A percentile compares a stretch with the other conserved stretches of the same genome.
phyloP scores from a whole-genome alignment of 2,797 vertebrate species.

The Alcedo atthis region DNA sequence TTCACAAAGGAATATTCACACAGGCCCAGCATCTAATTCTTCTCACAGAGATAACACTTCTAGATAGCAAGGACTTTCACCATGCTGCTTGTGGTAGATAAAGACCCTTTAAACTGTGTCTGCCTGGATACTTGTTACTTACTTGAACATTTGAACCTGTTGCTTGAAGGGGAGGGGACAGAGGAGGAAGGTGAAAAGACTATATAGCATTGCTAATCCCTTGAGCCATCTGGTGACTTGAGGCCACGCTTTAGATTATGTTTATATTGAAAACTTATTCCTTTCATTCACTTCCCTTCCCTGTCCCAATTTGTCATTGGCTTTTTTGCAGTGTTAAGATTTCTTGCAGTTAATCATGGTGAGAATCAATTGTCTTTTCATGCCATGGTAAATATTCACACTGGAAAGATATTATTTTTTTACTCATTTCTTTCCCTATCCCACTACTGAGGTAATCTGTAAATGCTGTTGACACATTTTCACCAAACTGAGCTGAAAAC shows the following conservation, averaged over 20 bases:
- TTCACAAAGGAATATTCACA: not conserved
- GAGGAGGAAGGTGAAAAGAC: conserved; percentile 52
- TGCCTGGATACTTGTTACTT: not conserved
- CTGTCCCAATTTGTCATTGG: conserved; percentile 38
- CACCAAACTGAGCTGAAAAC: not conserved
- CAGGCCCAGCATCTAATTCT: not conserved
- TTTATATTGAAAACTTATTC: conserved; percentile 47
- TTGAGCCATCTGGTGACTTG: conserved; percentile 65
- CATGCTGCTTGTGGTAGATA: not conserved
- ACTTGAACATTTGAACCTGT: conserved; percentile 55
- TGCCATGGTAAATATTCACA: not conserved
- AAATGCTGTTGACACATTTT: not conserved
- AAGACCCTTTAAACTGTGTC: not conserved
- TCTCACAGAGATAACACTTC: not conserved
- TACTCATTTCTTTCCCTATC: not conserved
- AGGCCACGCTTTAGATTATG: conserved; percentile 30
- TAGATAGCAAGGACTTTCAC: not conserved
- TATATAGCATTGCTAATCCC: conserved; percentile 55
- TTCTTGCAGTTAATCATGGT: conserved; percentile 4
- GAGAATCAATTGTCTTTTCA: conserved; percentile 30
- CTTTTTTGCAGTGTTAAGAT: conserved; percentile 23
- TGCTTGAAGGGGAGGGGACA: conserved; percentile 18
- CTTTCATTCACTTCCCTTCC: conserved; percentile 45
- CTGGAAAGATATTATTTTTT: not conserved
- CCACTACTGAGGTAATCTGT: not conserved